A percentile compares a stretch with the other conserved stretches of the same genome.
These are phyloP conservation scores for Aviceda subcristata DNA, from an alignment of 2,113 vertebrate genomes.

Conservation along the genomic window DNA sequence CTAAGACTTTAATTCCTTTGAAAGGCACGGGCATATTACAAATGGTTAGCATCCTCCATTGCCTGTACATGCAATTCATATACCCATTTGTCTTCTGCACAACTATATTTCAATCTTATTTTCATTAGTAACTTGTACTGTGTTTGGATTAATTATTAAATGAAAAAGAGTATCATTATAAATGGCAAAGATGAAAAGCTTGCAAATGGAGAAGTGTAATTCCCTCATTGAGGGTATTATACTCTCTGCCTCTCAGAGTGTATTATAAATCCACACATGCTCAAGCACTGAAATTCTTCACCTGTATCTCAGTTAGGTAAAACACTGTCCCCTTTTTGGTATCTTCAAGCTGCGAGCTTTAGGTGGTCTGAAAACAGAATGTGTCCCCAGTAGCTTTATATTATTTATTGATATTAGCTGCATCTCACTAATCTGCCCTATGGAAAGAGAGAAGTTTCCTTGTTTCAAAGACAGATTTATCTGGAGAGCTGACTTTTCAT, in stretches of 20 bases:
- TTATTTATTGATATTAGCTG: neutral
- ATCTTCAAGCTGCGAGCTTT: neutral
- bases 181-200: constrained; percentile 12
- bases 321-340: neutral
- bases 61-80: neutral
- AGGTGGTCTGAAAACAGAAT: neutral
- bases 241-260: neutral
- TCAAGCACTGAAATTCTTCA: neutral
- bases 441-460: neutral
- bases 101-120: neutral
- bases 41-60: neutral
- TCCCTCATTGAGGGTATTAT: neutral
- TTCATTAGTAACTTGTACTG: constrained; percentile 4
- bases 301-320: neutral
- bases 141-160: constrained; percentile 42
- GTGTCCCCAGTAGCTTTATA: neutral
- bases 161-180: neutral
- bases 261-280: neutral
- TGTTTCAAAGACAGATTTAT: neutral
- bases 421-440: neutral
- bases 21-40: neutral
- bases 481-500: neutral
- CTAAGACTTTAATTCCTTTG: constrained; percentile 12
- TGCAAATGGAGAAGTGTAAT: neutral
- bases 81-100: neutral